Base-by-base conservation (phyloP, 2,797 vertebrate genomes). In the Sphaeramia orbicularis region DNA sequence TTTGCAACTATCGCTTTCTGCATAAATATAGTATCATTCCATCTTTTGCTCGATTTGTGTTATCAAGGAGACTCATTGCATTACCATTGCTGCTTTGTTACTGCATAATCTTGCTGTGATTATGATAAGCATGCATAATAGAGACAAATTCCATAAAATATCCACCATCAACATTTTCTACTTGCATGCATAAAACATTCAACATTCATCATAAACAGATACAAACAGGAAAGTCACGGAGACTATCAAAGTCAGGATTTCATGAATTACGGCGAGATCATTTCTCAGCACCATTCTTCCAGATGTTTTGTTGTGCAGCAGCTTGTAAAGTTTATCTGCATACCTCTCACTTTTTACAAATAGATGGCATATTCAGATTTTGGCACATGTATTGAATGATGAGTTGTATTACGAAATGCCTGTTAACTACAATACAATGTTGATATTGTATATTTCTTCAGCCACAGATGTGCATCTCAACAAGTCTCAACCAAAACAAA, bases 51-150 rank as follows among this genome's bases (percentile, higher is more conserved):
- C 80, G 70, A 78, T 84, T 59, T 65, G 57, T 35, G 37, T 83
- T 78, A 86, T 80, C 60, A 65, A 60, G 74, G 70, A 86, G 87
- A 88, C 86, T 84, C 87, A 85, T 83, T 78, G 71, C 70, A 78
- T 84, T 69, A 79, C 77, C 63, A 48, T 21, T 75, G 75, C 71
- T 72, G 61, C 80, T 84, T 86, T 87, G 86, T 84, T 90, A 71
- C 83, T 89, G 83, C 84, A 86, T 91, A 88, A 92, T 87, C 82
- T 81, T 49, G 48, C 76, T 35, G 83, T 92, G 79, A 91, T 90
- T 90, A 90, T 86, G 84, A 90, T 89, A 87, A 87, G 86, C 83
- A 86, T 76, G 72, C 86, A 89, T 91, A 87, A 91, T 85, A 76
- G 83, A 91, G 87, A 91, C 85, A 89, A 90, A 90, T 89, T 85